Conservation (phyloP, 2,888 invertebrate genomes). For the Drosophila melanocephala region DNA sequence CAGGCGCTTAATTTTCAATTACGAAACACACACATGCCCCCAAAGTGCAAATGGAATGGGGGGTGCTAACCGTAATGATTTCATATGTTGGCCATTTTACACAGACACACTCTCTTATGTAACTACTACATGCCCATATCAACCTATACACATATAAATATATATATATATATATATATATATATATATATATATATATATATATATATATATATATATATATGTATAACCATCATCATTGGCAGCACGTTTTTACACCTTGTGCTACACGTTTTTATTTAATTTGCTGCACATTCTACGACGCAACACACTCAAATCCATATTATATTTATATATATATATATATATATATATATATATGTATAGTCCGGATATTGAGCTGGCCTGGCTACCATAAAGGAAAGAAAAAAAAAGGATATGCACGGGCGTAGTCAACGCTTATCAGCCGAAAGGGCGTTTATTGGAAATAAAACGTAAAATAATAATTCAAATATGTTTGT, state of each 20-base stretch:
- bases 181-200: neutral
- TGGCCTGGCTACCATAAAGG: neutral
- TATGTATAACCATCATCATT: neutral
- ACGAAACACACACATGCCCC: conserved; percentile 52
- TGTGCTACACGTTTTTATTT: conserved; percentile 51
- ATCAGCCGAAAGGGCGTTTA: neutral
- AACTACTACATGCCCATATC: conserved; percentile 3
- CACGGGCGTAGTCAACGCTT: neutral
- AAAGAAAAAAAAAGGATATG: neutral
- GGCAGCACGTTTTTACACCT: conserved; percentile 46
- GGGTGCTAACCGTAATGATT: conserved; percentile 45
- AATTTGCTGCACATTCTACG: conserved; percentile 53
- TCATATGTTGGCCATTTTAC: conserved; percentile 58
- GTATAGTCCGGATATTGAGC: neutral
- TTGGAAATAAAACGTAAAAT: neutral
- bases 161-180: neutral
- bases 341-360: conserved; percentile 12
- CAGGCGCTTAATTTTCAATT: conserved; percentile 78
- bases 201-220: neutral
- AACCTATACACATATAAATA: neutral
- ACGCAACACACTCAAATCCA: conserved; percentile 45
- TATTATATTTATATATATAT: conserved; percentile 13
- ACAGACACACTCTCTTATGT: conserved; percentile 3
- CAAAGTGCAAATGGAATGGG: conserved; percentile 54
- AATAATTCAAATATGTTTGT: neutral